phyloP scores from a whole-genome alignment of 2,888 invertebrate species.

The Ophioninae sp. region DNA sequence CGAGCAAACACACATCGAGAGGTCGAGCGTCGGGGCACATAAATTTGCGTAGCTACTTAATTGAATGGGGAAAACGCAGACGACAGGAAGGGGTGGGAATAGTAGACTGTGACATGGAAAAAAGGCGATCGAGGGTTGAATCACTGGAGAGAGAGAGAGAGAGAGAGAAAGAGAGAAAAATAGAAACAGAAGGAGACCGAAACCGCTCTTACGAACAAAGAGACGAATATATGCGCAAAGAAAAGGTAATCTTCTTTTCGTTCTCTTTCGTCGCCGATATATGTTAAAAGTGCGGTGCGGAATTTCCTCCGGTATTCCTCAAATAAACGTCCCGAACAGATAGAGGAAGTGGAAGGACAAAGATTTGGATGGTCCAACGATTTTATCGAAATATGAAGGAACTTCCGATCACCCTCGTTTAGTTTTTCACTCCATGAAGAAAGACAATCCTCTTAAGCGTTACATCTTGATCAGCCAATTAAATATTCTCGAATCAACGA shows the following conservation, averaged over 20 bases:
- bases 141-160: slow-evolving; percentile 43
- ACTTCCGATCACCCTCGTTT: not conserved
- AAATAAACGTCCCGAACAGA: slow-evolving; percentile 71
- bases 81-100: slow-evolving; percentile 46
- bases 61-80: slow-evolving; percentile 76
- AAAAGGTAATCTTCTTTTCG: slow-evolving; percentile 56
- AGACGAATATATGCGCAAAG: slow-evolving; percentile 50
- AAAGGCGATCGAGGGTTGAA: slow-evolving; percentile 48
- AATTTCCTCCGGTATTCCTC: slow-evolving; percentile 74
- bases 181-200: slow-evolving; percentile 55
- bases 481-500: not conserved
- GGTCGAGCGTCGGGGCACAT: slow-evolving; percentile 70
- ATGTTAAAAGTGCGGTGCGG: slow-evolving; percentile 73
- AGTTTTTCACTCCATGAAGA: not conserved
- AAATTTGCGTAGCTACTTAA: slow-evolving; percentile 80
- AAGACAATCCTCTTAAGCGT: not conserved
- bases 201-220: slow-evolving; percentile 61
- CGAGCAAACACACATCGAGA: slow-evolving; percentile 73
- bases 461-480: not conserved
- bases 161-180: slow-evolving; percentile 19
- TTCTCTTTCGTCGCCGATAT: slow-evolving; percentile 70
- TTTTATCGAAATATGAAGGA: not conserved
- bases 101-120: slow-evolving; percentile 28
- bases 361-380: slow-evolving; percentile 25
- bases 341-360: slow-evolving; percentile 28